Evolutionary conservation across 2,888 invertebrate genomes (phyloP).

Genomic region (Sipha maydis): DNA sequence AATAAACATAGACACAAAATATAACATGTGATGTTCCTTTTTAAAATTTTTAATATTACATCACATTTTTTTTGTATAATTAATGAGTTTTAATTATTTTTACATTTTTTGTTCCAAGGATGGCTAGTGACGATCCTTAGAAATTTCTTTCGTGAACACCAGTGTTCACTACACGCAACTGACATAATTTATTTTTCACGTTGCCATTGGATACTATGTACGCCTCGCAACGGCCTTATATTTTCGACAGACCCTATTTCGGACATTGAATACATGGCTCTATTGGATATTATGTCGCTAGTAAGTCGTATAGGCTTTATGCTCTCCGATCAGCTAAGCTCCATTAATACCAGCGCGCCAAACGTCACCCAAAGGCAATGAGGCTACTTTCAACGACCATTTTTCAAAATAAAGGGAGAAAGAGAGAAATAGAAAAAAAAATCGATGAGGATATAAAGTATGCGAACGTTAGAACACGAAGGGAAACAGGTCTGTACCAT

Average conservation of each 20-base stretch:
- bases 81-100: slow-evolving; percentile 45
- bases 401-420: slow-evolving; percentile 32
- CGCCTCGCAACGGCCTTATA: not conserved
- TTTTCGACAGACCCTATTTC: not conserved
- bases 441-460: not conserved
- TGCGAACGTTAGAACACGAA: not conserved
- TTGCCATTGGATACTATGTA: slow-evolving; percentile 26
- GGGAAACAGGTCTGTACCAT: not conserved
- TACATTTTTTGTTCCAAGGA: not conserved
- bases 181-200: slow-evolving; percentile 42
- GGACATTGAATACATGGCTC: slow-evolving; percentile 9
- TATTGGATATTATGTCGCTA: slow-evolving; percentile 28
- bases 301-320: slow-evolving; percentile 10
- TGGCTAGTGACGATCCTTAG: not conserved
- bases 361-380: slow-evolving; percentile 18
- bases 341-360: slow-evolving; percentile 24
- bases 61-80: slow-evolving; percentile 44
- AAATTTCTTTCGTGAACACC: slow-evolving; percentile 27
- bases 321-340: slow-evolving; percentile 19
- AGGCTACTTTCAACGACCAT: slow-evolving; percentile 9
- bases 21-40: slow-evolving; percentile 52
- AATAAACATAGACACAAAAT: not conserved
- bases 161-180: not conserved
- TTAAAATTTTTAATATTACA: slow-evolving; percentile 53
- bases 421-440: not conserved